Conservation (phyloP, 2,888 invertebrate genomes). For the Hirtodrosophila trivittata region DNA sequence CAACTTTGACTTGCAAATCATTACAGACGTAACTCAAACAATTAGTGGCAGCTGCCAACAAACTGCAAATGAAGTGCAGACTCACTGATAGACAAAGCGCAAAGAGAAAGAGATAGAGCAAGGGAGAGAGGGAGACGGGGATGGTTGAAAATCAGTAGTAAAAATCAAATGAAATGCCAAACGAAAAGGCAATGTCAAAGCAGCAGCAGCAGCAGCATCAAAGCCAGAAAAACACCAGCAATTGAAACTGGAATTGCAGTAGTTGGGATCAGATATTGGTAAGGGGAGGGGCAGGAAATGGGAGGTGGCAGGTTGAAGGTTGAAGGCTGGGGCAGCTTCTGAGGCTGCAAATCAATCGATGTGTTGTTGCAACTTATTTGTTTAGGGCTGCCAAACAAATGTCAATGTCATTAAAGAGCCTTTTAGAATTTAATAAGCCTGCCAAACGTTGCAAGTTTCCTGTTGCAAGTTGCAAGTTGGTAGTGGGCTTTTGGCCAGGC, state of each 20-base stretch:
- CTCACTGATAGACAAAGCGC: conserved; percentile 1
- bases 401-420: conserved; percentile 72
- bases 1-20: conserved; percentile 77
- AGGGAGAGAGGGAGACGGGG: not conserved
- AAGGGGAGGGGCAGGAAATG: not conserved
- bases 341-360: conserved; percentile 66
- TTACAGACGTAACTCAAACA: conserved; percentile 78
- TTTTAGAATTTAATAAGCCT: conserved; percentile 55
- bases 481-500: conserved; percentile 48
- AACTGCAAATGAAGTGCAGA: conserved; percentile 61
- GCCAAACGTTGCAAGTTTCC: conserved; percentile 8
- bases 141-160: conserved; percentile 25
- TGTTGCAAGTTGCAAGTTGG: conserved; percentile 5
- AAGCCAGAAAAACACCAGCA: conserved; percentile 29
- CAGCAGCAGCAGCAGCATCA: conserved; percentile 44
- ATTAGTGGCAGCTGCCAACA: conserved; percentile 74
- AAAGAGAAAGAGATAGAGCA: not conserved
- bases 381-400: conserved; percentile 48
- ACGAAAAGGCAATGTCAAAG: conserved; percentile 53
- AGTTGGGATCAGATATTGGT: not conserved
- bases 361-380: conserved; percentile 68
- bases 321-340: not conserved
- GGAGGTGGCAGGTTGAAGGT: not conserved
- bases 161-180: conserved; percentile 67
- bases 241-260: conserved; percentile 1